Evolutionary conservation across 2,113 vertebrate genomes (phyloP).

Genomic region (Engraulis encrasicolus): DNA sequence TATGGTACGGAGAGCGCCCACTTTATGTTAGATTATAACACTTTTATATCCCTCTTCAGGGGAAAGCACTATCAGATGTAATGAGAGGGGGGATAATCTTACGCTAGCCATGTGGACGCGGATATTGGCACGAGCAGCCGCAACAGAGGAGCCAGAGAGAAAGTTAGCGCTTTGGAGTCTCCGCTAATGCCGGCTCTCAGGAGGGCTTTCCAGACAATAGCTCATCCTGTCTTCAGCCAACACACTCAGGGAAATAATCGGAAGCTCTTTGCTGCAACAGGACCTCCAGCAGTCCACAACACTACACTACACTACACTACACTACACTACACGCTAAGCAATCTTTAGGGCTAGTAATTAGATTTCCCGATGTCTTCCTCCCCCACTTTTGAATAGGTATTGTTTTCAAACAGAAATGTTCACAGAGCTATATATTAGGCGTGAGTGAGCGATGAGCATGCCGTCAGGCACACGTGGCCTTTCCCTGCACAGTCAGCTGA

Average conservation of each 20-base stretch:
- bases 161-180: not conserved
- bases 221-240: conserved; percentile 10
- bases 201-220: conserved; percentile 9
- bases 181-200: conserved; percentile 10
- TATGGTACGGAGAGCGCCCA: not conserved
- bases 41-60: conserved; percentile 17
- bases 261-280: not conserved
- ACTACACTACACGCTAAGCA: not conserved
- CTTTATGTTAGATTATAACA: conserved; percentile 16
- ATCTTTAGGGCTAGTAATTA: conserved; percentile 8
- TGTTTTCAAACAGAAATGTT: not conserved
- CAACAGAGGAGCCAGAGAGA: not conserved
- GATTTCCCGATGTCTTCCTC: not conserved
- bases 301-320: no score
- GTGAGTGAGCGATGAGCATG: not conserved
- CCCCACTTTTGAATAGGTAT: not conserved
- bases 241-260: conserved; percentile 4
- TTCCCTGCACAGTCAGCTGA: conserved; percentile 13
- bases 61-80: conserved; percentile 2
- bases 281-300: no score
- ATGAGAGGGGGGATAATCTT: not conserved
- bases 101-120: not conserved
- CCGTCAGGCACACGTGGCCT: not conserved
- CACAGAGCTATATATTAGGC: not conserved
- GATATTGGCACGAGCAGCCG: not conserved